Evolutionary conservation across 2,888 invertebrate genomes (phyloP).

Genomic region (Monoplex corrugatus): DNA sequence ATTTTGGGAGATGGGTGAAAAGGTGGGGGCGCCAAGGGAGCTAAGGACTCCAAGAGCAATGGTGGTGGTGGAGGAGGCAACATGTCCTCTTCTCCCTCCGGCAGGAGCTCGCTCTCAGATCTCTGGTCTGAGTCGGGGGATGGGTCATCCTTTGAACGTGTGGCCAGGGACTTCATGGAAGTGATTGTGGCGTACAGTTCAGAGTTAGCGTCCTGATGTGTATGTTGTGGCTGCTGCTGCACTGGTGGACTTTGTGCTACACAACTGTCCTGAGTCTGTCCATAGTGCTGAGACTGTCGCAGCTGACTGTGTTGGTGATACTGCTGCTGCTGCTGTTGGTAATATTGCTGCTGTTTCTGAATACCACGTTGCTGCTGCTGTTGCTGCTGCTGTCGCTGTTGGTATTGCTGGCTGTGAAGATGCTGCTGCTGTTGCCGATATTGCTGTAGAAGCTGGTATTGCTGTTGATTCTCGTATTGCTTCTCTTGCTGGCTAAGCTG

Average conservation of each 20-base stretch:
- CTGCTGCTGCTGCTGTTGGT: background rate
- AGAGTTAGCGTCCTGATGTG: conserved; percentile 7
- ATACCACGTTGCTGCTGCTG: background rate
- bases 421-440: conserved; percentile 24
- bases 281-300: no score
- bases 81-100: background rate
- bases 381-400: conserved; percentile 1
- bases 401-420: conserved; percentile 3
- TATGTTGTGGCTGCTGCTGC: background rate
- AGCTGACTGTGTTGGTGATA: no score
- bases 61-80: conserved; percentile 47
- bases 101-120: background rate
- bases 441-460: conserved; percentile 38
- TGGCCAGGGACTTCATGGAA: background rate
- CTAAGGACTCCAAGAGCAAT: conserved; percentile 46
- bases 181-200: conserved; percentile 47
- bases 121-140: background rate
- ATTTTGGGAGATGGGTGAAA: conserved; percentile 52
- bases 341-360: conserved; percentile 16
- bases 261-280: background rate
- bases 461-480: conserved; percentile 29
- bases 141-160: background rate
- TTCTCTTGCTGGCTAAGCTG: background rate
- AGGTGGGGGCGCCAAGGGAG: conserved; percentile 57
- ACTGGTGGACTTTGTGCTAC: background rate